Conservation (phyloP, 2,113 vertebrate genomes). For the Pollimyrus isidori region DNA sequence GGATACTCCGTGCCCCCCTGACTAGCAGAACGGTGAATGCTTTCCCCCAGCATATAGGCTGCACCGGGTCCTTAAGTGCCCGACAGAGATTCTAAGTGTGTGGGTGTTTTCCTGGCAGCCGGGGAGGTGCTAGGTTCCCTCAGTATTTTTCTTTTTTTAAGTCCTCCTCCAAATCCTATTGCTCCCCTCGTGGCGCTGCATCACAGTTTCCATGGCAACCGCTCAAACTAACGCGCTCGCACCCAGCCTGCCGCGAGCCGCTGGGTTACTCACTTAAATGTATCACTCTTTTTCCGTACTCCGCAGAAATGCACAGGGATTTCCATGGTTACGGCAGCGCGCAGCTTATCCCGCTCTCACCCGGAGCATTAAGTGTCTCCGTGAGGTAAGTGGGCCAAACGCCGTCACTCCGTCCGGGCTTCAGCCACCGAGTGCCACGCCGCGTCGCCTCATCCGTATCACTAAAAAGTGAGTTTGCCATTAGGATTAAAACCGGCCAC, state of each 20-base stretch:
- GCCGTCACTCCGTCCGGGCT: not conserved
- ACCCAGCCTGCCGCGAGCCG: conserved; percentile 25
- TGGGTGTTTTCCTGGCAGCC: conserved; percentile 29
- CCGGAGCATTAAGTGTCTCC: conserved; percentile 19
- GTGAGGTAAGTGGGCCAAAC: conserved; percentile 22
- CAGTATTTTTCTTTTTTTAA: conserved; percentile 4
- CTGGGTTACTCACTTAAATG: conserved; percentile 24
- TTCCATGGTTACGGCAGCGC: conserved; percentile 27
- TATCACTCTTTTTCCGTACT: conserved; percentile 22
- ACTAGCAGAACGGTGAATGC: not conserved
- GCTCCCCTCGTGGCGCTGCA: conserved; percentile 16
- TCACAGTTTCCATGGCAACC: conserved; percentile 22
- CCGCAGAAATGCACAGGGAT: conserved; percentile 26
- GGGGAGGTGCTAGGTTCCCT: conserved; percentile 22
- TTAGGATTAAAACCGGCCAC: not conserved
- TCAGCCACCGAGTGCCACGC: not conserved
- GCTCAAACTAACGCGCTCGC: conserved; percentile 23
- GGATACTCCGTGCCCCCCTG: not conserved
- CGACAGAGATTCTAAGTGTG: conserved; percentile 13
- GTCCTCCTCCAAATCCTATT: conserved; percentile 19
- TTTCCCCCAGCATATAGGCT: not conserved
- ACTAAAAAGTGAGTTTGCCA: not conserved
- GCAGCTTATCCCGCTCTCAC: conserved; percentile 8
- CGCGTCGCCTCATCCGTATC: not conserved
- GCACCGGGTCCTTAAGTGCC: not conserved